Conservation (phyloP, 2,113 vertebrate species). For the Ciconia boyciana region DNA sequence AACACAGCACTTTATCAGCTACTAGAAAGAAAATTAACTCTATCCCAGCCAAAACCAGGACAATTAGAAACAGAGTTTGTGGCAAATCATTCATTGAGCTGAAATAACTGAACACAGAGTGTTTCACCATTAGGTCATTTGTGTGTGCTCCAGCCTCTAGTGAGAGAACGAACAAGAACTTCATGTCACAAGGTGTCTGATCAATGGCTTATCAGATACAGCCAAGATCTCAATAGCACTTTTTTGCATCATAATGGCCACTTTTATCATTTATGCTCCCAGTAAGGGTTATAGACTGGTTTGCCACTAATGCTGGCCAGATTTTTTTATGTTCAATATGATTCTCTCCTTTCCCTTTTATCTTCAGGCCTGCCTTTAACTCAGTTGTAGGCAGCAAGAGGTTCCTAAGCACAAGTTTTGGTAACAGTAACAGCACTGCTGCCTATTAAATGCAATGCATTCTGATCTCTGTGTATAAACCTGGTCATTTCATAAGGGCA, state of each 20-base stretch:
- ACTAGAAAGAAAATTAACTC: too few species aligned
- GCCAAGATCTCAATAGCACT: neutral
- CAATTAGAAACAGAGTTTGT: neutral
- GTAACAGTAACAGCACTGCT: neutral
- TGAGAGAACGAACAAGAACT: neutral
- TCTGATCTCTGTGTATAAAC: neutral
- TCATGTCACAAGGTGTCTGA: neutral
- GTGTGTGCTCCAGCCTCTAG: neutral
- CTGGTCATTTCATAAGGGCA: neutral
- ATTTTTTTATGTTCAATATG: neutral
- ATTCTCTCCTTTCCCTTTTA: neutral
- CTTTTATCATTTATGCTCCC: neutral
- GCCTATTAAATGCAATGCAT: neutral
- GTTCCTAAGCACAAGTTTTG: neutral
- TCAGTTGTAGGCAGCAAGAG: neutral
- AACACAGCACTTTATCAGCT: too few species aligned
- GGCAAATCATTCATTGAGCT: neutral
- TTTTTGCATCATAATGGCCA: neutral
- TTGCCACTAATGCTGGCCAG: neutral
- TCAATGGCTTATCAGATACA: neutral
- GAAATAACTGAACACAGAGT: neutral
- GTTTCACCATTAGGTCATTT: neutral
- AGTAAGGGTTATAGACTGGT: neutral
- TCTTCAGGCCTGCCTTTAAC: neutral
- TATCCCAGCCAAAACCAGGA: too few species aligned